Conservation (phyloP, 2,113 vertebrate species). For the Indicator indicator region DNA sequence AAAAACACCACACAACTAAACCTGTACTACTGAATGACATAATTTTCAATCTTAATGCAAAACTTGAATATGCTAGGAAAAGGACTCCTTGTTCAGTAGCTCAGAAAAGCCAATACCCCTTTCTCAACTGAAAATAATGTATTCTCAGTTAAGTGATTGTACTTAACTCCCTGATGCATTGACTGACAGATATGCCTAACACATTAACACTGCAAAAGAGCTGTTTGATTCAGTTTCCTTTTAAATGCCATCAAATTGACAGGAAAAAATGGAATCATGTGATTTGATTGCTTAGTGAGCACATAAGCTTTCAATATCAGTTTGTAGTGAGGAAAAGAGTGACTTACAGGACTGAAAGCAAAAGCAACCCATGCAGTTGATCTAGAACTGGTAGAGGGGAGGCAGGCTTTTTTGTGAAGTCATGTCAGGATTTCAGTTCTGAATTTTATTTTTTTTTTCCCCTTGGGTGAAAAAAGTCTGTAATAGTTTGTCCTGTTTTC, state of each 20-base stretch:
- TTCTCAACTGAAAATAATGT: constrained; percentile 50
- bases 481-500: neutral
- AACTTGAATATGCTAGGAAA: neutral
- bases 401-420: neutral
- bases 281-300: constrained; percentile 6
- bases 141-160: constrained; percentile 52
- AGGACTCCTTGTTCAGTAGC: neutral
- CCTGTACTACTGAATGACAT: neutral
- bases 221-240: constrained; percentile 6
- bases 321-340: neutral
- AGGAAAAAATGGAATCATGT: neutral
- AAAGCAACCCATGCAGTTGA: neutral
- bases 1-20: neutral
- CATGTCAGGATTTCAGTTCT: fast-evolving
- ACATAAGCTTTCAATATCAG: neutral
- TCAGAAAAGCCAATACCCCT: neutral
- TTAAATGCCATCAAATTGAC: constrained; percentile 14
- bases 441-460: neutral
- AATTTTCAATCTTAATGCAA: neutral
- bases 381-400: neutral
- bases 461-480: neutral
- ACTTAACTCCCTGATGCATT: constrained; percentile 12
- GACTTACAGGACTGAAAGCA: neutral
- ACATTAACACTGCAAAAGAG: neutral
- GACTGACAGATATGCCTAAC: constrained; percentile 24